Percentiles rank a stretch among this genome's conserved stretches.
Evolutionary conservation across 2,797 vertebrate genomes (phyloP).

Genomic region (Caiman crocodilus): DNA sequence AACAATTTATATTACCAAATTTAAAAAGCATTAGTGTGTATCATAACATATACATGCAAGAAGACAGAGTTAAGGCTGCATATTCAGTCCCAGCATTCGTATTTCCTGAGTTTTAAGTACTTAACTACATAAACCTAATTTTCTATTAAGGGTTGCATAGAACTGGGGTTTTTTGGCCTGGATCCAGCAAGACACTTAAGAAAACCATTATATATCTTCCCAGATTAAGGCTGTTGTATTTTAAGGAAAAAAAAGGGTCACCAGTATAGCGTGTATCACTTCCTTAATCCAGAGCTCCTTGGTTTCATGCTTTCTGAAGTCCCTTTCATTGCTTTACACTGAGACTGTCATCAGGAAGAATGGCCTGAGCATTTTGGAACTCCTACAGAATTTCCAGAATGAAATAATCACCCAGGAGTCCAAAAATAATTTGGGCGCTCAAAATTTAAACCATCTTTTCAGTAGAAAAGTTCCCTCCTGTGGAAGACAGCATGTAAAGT

Average conservation of each 20-base stretch:
- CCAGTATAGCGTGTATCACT: neutral
- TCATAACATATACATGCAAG: neutral
- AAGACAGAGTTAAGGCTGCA: neutral
- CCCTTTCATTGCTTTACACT: fast-evolving
- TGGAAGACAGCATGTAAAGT: conserved; percentile 41
- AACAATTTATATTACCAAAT: neutral
- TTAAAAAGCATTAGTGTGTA: neutral
- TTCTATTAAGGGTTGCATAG: neutral
- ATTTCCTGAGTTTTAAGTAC: neutral
- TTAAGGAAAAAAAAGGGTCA: neutral
- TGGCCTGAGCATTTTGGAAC: conserved; percentile 2
- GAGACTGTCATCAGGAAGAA: conserved; percentile 15
- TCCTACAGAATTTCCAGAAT: conserved; percentile 52
- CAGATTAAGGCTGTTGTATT: neutral
- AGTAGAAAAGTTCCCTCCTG: conserved; percentile 61
- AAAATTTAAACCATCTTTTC: neutral
- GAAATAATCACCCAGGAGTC: neutral
- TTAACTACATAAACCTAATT: neutral
- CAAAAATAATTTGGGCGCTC: neutral
- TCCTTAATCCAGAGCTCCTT: neutral
- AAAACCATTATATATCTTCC: neutral
- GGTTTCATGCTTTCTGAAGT: neutral
- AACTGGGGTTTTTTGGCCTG: too few relatives aligned
- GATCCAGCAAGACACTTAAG: neutral
- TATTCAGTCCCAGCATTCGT: neutral